These are phyloP conservation scores for Margaritifera margaritifera DNA, from an alignment of 2,888 invertebrate genomes.

Conservation along the genomic window DNA sequence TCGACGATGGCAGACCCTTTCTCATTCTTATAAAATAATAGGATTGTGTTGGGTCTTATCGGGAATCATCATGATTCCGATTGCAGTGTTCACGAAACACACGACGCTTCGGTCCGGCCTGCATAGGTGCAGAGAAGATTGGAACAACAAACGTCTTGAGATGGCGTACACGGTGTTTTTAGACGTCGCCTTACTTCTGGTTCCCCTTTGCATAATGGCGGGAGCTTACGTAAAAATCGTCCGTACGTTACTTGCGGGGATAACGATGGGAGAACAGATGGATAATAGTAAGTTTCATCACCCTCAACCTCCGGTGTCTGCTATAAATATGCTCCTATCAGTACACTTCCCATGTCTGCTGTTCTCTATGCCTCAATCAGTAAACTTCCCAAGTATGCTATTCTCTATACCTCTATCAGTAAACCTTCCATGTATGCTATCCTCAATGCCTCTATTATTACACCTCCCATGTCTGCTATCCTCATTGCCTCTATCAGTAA, in stretches of 20 bases:
- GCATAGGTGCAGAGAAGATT: constrained; percentile 52
- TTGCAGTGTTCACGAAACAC: constrained; percentile 73
- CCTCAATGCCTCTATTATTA: no score
- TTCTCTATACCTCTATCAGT: no score
- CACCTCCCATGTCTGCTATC: no score
- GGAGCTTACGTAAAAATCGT: constrained; percentile 79
- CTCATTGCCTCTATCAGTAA: no score
- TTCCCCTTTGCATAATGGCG: constrained; percentile 85
- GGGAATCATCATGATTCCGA: constrained; percentile 80
- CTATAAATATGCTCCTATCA: no score
- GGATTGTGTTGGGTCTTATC: constrained; percentile 75
- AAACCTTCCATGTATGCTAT: no score
- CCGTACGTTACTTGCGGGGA: constrained; percentile 58
- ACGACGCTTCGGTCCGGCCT: constrained; percentile 25
- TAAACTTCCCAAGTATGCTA: no score
- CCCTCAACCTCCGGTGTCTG: no score
- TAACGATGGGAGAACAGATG: constrained; percentile 7
- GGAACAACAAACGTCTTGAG: constrained; percentile 76
- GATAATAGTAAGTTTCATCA: neutral
- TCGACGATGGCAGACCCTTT: constrained; percentile 82
- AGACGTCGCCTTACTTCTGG: constrained; percentile 81
- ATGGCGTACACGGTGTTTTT: constrained; percentile 82
- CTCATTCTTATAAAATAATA: constrained; percentile 80
- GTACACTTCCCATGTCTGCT: no score
- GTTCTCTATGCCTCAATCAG: no score